phyloP scores from a whole-genome alignment of 2,888 invertebrate species.

The Malachius bipustulatus region DNA sequence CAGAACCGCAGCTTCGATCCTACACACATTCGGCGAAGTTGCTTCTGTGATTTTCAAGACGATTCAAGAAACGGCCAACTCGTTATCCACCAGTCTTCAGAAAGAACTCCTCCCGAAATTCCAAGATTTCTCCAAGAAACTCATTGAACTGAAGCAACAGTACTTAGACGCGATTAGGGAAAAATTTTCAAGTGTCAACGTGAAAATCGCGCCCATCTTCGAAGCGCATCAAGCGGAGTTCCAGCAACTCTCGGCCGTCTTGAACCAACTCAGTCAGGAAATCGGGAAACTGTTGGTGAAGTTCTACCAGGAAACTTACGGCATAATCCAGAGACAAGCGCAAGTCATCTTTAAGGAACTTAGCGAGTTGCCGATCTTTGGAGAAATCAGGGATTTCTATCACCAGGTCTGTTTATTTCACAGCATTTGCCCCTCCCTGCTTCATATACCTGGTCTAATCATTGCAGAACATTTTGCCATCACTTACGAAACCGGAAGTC shows the following conservation, averaged over 20 bases:
- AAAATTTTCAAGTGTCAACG: slow-evolving; percentile 36
- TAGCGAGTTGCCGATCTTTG: slow-evolving; percentile 42
- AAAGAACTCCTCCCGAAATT: slow-evolving; percentile 32
- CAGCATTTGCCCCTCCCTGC: no score
- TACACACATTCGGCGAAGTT: slow-evolving; percentile 32
- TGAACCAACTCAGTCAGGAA: slow-evolving; percentile 41
- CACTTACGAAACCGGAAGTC: slow-evolving; percentile 43
- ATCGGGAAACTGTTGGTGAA: slow-evolving; percentile 36
- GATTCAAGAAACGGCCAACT: slow-evolving; percentile 30
- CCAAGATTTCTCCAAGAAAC: slow-evolving; percentile 35
- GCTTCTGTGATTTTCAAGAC: slow-evolving; percentile 32
- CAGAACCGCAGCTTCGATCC: slow-evolving; percentile 29
- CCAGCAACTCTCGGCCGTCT: slow-evolving; percentile 44
- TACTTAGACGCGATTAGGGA: slow-evolving; percentile 37
- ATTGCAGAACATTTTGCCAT: slow-evolving; percentile 22
- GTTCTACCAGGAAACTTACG: slow-evolving; percentile 31
- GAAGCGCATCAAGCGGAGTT: slow-evolving; percentile 56
- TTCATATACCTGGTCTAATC: slow-evolving; percentile 4
- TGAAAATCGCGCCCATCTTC: slow-evolving; percentile 43
- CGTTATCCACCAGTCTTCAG: slow-evolving; percentile 27
- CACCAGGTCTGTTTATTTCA: slow-evolving; percentile 32
- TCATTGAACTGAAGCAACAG: slow-evolving; percentile 38
- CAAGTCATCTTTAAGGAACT: slow-evolving; percentile 39
- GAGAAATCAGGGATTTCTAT: slow-evolving; percentile 39
- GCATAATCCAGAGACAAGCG: slow-evolving; percentile 38